Evolutionary conservation across 2,113 vertebrate species (phyloP), one percentile per base, ranked within the genome.

Genomic region (Oreocharis arfaki): DNA sequence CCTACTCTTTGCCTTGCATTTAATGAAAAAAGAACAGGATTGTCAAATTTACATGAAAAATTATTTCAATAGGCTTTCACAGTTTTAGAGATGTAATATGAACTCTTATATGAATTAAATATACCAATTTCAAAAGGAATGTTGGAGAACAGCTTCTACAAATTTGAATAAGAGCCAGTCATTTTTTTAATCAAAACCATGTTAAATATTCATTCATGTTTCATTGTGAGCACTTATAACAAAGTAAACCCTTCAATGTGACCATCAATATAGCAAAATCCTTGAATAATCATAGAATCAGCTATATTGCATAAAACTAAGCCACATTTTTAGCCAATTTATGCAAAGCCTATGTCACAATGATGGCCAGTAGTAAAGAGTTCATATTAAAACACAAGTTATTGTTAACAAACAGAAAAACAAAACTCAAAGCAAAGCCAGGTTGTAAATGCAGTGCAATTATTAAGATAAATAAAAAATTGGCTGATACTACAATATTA

Each of bases 171-270:
- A 92, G 52, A 90, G 73, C n/a, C 85, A 93, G 85, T 32, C 65
- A 50, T 89, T 85, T 95, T 89, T 97, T 89, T 88, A 92, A 95
- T 95, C 91, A 91, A 95, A 96, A 92, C 41, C 77, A 55, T 32
- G 69, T 96, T 95, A 96, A 96, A 93, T 96, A 96, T 93, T 96
- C 56, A 97, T 95, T 81, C 73, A 42, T 55, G 76, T 78, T 88
- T 92, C 69, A 89, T 11, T 89, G 41, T 61, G 86, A 94, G 88
- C 73, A 71, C 56, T 95, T 92, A 42, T 14, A 89, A 95, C 68
- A 75, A 59, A 89, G 68, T 32, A 95, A 95, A 94, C 53, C 53
- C 24, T 70, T 92, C 88, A 73, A 3, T 65, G 37, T 41, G 68
- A 55, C 64, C 76, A 84, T 78, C 76, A 92, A 64, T 81, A 94